Percentiles rank a stretch among this genome's conserved stretches.
Evolutionary conservation across 37 sponge, comb jelly and placozoan genomes (phyloP).

Genomic region (Halisarca cf. caerulea): DNA sequence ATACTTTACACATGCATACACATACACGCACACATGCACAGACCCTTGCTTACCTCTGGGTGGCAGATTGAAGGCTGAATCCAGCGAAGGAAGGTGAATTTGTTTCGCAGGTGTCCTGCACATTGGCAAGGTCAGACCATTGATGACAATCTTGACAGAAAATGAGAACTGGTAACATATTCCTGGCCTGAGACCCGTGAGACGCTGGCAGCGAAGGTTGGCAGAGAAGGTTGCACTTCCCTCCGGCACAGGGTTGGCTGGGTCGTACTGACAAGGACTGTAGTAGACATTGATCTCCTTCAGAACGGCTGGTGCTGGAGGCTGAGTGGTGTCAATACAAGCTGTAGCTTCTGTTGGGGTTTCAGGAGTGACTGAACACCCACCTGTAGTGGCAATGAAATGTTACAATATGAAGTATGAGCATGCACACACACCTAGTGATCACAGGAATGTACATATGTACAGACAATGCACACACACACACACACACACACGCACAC

Average conservation of each 20-base stretch:
- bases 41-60: neutral
- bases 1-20: neutral
- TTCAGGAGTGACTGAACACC: neutral
- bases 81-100: neutral
- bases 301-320: neutral
- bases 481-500: constrained; percentile 6
- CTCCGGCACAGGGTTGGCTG: neutral
- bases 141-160: neutral
- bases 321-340: neutral
- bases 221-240: neutral
- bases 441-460: too few species aligned
- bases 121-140: neutral
- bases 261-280: neutral
- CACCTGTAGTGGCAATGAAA: neutral
- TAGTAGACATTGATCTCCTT: neutral
- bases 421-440: neutral
- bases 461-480: constrained; percentile 14
- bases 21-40: neutral
- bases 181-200: neutral
- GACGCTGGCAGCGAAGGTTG: neutral
- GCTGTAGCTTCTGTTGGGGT: neutral
- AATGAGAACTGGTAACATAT: neutral
- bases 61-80: neutral
- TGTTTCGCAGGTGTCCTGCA: neutral
- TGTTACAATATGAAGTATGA: too few species aligned